Evolutionary conservation across 2,797 vertebrate genomes (phyloP).

Genomic region (Paratrypauchen microcephalus): DNA sequence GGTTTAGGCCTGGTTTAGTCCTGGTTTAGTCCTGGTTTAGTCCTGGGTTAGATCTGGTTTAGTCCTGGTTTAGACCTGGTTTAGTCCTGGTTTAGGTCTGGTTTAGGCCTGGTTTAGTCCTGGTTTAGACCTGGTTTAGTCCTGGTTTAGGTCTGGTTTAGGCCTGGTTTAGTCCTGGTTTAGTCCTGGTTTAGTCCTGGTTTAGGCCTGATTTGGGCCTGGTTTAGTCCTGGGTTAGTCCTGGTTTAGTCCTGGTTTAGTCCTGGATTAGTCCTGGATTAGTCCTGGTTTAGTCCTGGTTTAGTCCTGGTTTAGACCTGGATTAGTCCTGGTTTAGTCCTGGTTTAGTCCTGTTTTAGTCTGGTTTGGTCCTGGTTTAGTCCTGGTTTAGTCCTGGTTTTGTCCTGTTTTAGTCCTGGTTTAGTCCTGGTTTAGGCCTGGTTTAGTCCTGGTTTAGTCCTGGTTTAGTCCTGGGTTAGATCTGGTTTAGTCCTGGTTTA

Average conservation of each 20-base stretch:
- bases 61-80: not conserved
- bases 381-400: not conserved
- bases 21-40: not conserved
- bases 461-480: too few relatives aligned
- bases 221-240: too few relatives aligned
- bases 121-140: not conserved
- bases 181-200: not conserved
- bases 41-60: not conserved
- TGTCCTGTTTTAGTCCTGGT: not conserved
- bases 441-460: not conserved
- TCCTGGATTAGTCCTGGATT: too few relatives aligned
- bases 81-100: not conserved
- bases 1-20: not conserved
- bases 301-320: not conserved
- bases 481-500: not conserved
- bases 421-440: not conserved
- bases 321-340: too few relatives aligned
- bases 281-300: not conserved
- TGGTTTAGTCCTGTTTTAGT: not conserved
- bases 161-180: not conserved
- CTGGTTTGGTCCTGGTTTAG: too few relatives aligned
- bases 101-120: too few relatives aligned
- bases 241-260: too few relatives aligned
- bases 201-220: too few relatives aligned
- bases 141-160: not conserved